Conservation (phyloP, 30 jellyfish, hydroid and myxozoan species). For the Sanderia malayensis region DNA sequence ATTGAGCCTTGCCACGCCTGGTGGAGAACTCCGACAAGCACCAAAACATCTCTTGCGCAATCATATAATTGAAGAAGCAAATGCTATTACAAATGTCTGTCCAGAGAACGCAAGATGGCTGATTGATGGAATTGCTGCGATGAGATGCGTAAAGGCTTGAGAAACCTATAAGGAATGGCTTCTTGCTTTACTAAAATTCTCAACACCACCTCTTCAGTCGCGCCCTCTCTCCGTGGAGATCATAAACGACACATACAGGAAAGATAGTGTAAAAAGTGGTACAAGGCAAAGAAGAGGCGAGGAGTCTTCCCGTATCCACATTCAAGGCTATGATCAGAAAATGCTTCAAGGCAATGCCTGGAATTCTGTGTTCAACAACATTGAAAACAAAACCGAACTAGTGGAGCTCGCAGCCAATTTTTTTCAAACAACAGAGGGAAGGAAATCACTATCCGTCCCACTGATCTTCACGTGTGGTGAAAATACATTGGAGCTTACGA, state of each 20-base stretch:
- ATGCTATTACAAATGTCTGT: slow-evolving; percentile 9
- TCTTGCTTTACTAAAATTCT: background rate
- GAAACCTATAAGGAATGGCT: slow-evolving; percentile 35
- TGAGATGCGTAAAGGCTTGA: slow-evolving; percentile 15
- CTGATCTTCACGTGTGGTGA: no score
- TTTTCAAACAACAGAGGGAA: no score
- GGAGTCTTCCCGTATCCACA: slow-evolving; percentile 11
- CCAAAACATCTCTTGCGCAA: slow-evolving; percentile 19
- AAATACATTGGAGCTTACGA: no score
- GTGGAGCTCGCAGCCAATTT: no score
- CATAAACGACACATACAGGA: slow-evolving; percentile 15
- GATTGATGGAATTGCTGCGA: slow-evolving; percentile 27
- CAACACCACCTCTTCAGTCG: slow-evolving; percentile 9
- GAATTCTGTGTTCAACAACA: no score
- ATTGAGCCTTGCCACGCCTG: slow-evolving; percentile 31
- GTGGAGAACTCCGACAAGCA: slow-evolving; percentile 5
- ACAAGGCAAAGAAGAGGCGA: slow-evolving; percentile 19
- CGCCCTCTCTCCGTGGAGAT: slow-evolving; percentile 25
- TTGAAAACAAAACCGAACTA: no score
- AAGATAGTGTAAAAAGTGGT: slow-evolving; percentile 21
- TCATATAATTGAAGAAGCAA: background rate
- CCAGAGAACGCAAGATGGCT: slow-evolving; percentile 23
- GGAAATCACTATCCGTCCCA: no score
- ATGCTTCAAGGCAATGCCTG: slow-evolving; percentile 34
- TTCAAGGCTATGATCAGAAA: slow-evolving; percentile 25